phyloP scores from a whole-genome alignment of 2,113 vertebrate species.

The Phylloscopus trochiloides region DNA sequence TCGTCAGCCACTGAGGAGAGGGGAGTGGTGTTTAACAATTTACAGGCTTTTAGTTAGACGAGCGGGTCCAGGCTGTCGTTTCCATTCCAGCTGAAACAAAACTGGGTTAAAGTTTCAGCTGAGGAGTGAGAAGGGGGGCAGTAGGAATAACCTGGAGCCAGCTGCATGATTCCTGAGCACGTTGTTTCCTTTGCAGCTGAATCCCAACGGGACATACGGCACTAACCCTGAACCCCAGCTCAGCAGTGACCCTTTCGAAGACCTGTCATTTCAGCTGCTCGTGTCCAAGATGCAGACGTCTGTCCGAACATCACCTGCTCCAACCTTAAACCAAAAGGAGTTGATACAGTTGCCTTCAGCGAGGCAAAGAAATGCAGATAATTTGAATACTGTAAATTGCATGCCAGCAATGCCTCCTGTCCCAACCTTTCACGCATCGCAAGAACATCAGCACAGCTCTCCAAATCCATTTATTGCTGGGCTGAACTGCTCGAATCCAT shows the following conservation, averaged over 20 bases:
- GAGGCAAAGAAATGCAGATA: conserved; percentile 56
- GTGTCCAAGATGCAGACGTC: conserved; percentile 75
- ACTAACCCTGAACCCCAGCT: conserved; percentile 79
- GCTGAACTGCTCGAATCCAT: conserved; percentile 81
- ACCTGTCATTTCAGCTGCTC: conserved; percentile 79
- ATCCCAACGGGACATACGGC: conserved; percentile 73
- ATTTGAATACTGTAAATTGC: conserved; percentile 53
- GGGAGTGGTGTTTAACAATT: not conserved
- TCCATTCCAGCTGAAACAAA: not conserved
- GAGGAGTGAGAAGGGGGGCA: not conserved
- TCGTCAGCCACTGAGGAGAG: not conserved
- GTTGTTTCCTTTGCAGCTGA: conserved; percentile 66
- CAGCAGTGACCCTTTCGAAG: conserved; percentile 82
- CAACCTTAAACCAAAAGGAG: conserved; percentile 68
- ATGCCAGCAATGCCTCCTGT: conserved; percentile 75
- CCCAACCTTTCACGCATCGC: conserved; percentile 78
- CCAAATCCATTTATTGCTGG: conserved; percentile 74
- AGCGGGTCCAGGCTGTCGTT: not conserved
- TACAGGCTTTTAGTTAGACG: not conserved
- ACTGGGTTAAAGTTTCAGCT: not conserved
- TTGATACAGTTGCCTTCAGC: conserved; percentile 70
- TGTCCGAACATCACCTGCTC: conserved; percentile 50
- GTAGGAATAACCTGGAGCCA: not conserved
- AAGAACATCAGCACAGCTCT: conserved; percentile 75
- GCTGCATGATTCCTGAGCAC: not conserved